phyloP scores from a whole-genome alignment of 2,113 vertebrate genomes.

The Benitochromis conjunctus region DNA sequence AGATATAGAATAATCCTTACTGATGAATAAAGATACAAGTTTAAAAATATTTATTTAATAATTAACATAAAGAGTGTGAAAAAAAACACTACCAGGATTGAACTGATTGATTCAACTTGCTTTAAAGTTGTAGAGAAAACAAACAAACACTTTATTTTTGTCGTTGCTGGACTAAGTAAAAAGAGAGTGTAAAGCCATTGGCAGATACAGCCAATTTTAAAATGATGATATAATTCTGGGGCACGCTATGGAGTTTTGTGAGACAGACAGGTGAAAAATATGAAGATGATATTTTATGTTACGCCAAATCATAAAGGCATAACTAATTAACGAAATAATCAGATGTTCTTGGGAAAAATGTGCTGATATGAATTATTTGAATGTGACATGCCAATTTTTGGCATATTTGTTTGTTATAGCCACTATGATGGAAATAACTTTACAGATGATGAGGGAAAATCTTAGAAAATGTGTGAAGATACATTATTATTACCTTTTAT shows the following conservation, averaged over 20 bases:
- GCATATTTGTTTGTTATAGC: background rate
- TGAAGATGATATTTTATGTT: background rate
- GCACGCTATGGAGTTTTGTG: background rate
- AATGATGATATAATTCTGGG: background rate
- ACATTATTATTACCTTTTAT: background rate
- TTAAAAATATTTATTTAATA: background rate
- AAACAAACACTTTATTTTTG: background rate
- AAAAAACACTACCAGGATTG: background rate
- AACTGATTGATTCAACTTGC: background rate
- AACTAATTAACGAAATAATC: background rate
- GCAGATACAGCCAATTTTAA: accelerated
- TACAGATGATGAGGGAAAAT: background rate
- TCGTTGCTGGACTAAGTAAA: background rate
- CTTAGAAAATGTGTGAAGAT: background rate
- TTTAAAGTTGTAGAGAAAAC: accelerated
- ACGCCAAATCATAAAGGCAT: background rate
- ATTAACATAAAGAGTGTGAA: background rate
- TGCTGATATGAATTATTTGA: background rate
- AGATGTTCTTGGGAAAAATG: background rate
- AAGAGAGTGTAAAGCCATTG: accelerated
- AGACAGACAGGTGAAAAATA: background rate
- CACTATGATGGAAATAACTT: background rate
- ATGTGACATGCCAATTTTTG: accelerated
- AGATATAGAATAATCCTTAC: background rate
- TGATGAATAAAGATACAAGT: background rate